Evolutionary conservation across 1,140 invertebrate species (phyloP), one percentile per base, ranked within the genome.

Genomic region (Drosophila willistoni): DNA sequence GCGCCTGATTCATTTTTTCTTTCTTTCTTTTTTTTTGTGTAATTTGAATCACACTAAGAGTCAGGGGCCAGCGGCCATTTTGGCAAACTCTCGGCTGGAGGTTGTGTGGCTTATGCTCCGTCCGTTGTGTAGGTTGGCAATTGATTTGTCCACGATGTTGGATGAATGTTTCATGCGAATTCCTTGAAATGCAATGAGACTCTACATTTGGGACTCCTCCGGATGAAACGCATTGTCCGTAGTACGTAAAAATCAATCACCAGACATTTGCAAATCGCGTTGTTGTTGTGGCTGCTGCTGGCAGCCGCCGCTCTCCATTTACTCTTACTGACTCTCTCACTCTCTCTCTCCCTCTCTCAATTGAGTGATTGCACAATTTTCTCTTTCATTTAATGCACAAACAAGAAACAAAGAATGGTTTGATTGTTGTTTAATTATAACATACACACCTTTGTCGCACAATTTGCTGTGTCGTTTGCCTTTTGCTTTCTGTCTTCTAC

Each of bases 221-320:
- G 68, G 62, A 59, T 19, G 41, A 41, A 68, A 41, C 76, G 73
- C 82, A 87, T 51, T 51, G 44, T 7, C 17, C 44, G 19, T 51
- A 68, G 78, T 73, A 73, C 60, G 42, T 86, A 86, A 79, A 81
- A 86, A 86, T 86, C 83, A 86, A 86, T 86, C 79, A 77, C 68
- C 83, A 83, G 83, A 86, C 83, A 87, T 86, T 89, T 86, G 83
- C 84, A 86, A 85, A 86, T 87, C 75, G 79, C 80, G 57, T 29
- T 69, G 69, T 62, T 14, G 44, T n/a, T 64, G 71, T 67, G 36
- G 73, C 42, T 36, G 51, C 44, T 29, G 60, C 25, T 41, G 54
- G 55, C 25, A 34, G 54, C 54, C 19, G 41, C 51, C 61, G 77
- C 62, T 57, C 57, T 59, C 65, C 42, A 65, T 55, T 29, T 63